These are phyloP conservation scores for Centroberyx gerrardi DNA, from an alignment of 2,797 vertebrate genomes.

Conservation along the genomic window DNA sequence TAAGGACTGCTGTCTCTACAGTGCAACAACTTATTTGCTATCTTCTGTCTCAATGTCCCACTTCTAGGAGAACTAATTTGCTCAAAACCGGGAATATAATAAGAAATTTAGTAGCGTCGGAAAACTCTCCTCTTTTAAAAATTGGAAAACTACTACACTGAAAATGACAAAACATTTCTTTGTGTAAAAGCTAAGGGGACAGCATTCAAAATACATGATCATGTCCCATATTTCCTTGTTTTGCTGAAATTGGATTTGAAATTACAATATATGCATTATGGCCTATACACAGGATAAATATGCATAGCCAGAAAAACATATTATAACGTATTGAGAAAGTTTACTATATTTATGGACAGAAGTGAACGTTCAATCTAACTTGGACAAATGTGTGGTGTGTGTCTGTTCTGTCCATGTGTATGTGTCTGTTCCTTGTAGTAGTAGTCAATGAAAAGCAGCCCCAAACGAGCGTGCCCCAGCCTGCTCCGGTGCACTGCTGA, in stretches of 20 bases:
- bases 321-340: neutral
- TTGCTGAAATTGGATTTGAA: neutral
- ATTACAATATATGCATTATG: neutral
- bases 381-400: neutral
- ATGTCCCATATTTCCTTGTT: neutral
- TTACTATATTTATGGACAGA: neutral
- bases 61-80: neutral
- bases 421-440: slow-evolving; percentile 11
- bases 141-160: neutral
- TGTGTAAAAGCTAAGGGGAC: no score
- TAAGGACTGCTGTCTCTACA: neutral
- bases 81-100: neutral
- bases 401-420: neutral
- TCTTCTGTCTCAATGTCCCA: neutral
- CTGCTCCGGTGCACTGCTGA: slow-evolving; percentile 14
- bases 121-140: neutral
- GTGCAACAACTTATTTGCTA: neutral
- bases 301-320: neutral
- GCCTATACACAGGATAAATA: slow-evolving; percentile 7
- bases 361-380: neutral
- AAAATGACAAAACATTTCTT: neutral
- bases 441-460: neutral
- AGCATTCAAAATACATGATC: neutral
- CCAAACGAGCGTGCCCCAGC: slow-evolving; percentile 2
- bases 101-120: neutral